Evolutionary conservation across 2,113 vertebrate species (phyloP), one percentile per base, ranked within the genome.

Genomic region (Osmerus mordax): DNA sequence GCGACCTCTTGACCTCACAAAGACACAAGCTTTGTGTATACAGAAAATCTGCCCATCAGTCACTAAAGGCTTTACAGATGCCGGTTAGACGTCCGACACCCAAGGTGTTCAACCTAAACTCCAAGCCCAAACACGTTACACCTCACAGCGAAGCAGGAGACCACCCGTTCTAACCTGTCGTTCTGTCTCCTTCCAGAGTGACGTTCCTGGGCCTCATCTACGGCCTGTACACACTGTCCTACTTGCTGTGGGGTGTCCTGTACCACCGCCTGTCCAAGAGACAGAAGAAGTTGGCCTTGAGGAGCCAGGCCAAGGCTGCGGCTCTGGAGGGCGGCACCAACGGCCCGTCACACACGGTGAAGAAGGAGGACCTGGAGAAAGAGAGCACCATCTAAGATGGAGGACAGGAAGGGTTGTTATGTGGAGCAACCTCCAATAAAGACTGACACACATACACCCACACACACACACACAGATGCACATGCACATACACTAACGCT

Each of bases 301-400:
- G 58, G 67, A 79, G 81, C 6, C 82, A 89, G 32, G 83, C 72
- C 56, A 88, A 89, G 56, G 77, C 81, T 14, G 78, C 75, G 11
- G 87, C 36, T 55, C 72, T 53, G n/a, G 89, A 86, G 18, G 74
- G 1, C 5, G 84, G 73, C 7, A 29, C 54, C 0, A 47, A 2
- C 19, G 1, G 84, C 75, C 55, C 78, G 4, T 78, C 83, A 52
- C 78, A 59, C 66, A 81, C 88, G 3, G 51, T 60, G 29, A 86
- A 65, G 29, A 86, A 65, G 21, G 83, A 89, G 0, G 84, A 89
- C 3, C 65, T 36, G 4, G 87, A 88, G 53, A 86, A 32, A 23
- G 91, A 92, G 73, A 91, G 87, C 32, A 90, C 87, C 7, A 89
- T 92, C 77, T 92, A 79, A 89, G n/a, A 16, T 23, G 23, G 23